These are phyloP conservation scores for Eulacestoma nigropectus DNA, from an alignment of 2,113 vertebrate species.

Conservation along the genomic window DNA sequence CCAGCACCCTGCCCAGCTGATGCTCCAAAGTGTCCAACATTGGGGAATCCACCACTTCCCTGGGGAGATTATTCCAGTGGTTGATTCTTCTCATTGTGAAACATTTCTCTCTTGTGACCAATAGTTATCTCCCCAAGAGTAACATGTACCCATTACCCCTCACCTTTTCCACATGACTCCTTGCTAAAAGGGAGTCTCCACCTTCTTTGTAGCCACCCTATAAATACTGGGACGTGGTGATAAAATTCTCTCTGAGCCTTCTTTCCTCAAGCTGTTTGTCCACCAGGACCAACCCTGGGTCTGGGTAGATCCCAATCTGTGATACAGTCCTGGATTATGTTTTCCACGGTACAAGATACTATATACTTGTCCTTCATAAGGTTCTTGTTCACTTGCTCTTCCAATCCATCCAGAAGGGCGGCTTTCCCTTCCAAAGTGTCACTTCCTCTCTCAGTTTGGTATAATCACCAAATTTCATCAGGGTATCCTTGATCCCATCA, in stretches of 20 bases:
- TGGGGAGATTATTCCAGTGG: not conserved
- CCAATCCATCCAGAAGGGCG: not conserved
- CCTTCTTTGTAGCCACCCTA: not conserved
- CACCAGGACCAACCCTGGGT: not conserved
- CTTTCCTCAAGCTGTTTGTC: not conserved
- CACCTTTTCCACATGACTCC: not conserved
- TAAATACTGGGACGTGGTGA: not conserved
- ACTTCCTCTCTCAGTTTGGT: not conserved
- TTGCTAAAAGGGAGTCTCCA: not conserved
- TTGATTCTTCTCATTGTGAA: not conserved
- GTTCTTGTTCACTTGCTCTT: not conserved
- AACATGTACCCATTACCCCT: not conserved
- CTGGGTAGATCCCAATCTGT: not conserved
- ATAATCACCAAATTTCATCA: not conserved
- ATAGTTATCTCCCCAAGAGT: not conserved
- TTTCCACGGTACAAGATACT: not conserved
- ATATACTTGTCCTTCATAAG: not conserved
- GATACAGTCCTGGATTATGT: not conserved
- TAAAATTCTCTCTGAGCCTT: not conserved
- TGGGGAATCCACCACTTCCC: not conserved
- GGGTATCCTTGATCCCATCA: not conserved
- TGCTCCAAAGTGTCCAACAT: accelerated
- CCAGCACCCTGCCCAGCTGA: not conserved
- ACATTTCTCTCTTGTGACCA: not conserved
- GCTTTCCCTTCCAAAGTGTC: not conserved